Base-by-base conservation (phyloP, 92 coral and sea anemone species). In the Porites rus region DNA sequence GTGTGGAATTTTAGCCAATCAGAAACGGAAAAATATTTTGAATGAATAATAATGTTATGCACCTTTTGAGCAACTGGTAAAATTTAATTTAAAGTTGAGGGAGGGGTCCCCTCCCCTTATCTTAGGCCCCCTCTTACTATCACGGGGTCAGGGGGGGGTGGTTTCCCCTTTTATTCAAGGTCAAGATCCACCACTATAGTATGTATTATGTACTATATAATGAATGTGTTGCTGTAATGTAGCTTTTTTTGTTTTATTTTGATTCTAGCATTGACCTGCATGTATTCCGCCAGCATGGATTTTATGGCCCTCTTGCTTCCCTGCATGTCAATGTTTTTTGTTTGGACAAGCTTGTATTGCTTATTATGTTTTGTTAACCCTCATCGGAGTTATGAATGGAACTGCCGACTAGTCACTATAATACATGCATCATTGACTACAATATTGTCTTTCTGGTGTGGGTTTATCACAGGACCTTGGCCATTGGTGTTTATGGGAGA, bases 401-500 rank as follows among this genome's bases (percentile, higher is more conserved):
- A 93, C 93, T 95, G 97, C 78, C 93, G 99, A 67, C 59, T 92
- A 54, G 88, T 95, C 3, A 90, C 99, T 25, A 69, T 93, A 16
- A 50, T 86, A 61, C 99, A 97, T 89, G 99, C 94, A 56, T 52
- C 92, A 1, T 52, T 97, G 9, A 91, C 92, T 60, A 86, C 94
- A 1, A 28, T 65, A 18, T 80, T 97, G 78, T 90, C 88, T 22
- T 89, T 76, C 50, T 93, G 93, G 97, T 90, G 97, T 88, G 99
- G 88, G 0, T 93, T 90, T 25, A 81, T 87, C 22, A 91, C 95
- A 21, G 99, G 99, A 10, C 99, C 99, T 0, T 97, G 99, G 99
- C 98, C 99, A 3, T 92, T 97, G 85, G 94, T 75, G 7, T 90
- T 92, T 2, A 84, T 97, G 86, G 99, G 99, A 14, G 92, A 88